A percentile compares a stretch with the other conserved stretches of the same genome.
phyloP scores from a whole-genome alignment of 2,888 invertebrate genomes.

The Kryphioiulus occultus region DNA sequence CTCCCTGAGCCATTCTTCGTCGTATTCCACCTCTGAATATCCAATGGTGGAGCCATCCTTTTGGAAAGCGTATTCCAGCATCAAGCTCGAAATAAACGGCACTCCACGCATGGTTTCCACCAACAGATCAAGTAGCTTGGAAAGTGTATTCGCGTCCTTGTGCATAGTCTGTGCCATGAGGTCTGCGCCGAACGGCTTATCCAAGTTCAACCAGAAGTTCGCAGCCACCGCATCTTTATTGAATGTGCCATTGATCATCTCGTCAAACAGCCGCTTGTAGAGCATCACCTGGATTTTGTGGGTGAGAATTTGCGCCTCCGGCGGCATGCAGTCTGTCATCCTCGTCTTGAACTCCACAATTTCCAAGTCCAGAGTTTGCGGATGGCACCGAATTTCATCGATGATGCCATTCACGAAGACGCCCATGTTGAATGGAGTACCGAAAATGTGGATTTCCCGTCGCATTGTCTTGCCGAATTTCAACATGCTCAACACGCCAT shows the following conservation, averaged over 20 bases:
- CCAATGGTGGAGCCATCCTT: slow-evolving; percentile 40
- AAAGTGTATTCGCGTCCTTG: neutral
- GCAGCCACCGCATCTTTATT: slow-evolving; percentile 9
- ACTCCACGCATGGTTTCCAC: neutral
- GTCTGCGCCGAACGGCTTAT: neutral
- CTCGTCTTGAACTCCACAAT: slow-evolving; percentile 48
- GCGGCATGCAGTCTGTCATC: neutral
- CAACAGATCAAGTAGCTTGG: slow-evolving; percentile 21
- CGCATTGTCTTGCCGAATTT: neutral
- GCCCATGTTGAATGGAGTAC: slow-evolving; percentile 37
- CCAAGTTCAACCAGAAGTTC: neutral
- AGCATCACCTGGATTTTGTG: slow-evolving; percentile 48
- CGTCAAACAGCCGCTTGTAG: slow-evolving; percentile 47
- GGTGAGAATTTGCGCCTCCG: slow-evolving; percentile 22
- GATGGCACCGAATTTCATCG: slow-evolving; percentile 41
- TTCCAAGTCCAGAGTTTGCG: neutral
- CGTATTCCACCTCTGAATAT: neutral
- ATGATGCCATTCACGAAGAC: slow-evolving; percentile 44
- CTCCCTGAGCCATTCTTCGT: slow-evolving; percentile 21
- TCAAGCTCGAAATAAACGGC: slow-evolving; percentile 38
- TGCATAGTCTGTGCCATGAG: neutral
- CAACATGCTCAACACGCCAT: neutral
- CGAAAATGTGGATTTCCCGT: slow-evolving; percentile 46
- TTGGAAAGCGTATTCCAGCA: slow-evolving; percentile 42
- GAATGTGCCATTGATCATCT: neutral